phyloP scores from a whole-genome alignment of 2,113 vertebrate genomes.

The Phrynosoma platyrhinos region DNA sequence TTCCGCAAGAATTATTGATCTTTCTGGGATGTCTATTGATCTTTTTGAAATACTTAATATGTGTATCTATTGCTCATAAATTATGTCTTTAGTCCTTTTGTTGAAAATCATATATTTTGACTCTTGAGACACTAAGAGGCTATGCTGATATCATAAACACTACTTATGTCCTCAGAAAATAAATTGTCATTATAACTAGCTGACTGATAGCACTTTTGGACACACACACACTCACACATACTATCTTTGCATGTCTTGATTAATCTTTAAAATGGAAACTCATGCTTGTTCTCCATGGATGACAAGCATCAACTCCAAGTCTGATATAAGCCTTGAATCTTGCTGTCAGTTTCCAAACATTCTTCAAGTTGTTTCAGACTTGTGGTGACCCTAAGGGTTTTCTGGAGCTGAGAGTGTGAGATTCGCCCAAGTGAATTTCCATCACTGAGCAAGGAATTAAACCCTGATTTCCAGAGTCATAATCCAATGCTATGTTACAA shows the following conservation, averaged over 20 bases:
- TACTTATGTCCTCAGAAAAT: slow-evolving; percentile 9
- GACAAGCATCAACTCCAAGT: neutral
- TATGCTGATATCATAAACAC: slow-evolving; percentile 13
- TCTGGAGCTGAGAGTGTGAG: no score
- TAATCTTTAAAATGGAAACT: neutral
- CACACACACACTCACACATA: neutral
- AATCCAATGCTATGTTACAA: no score
- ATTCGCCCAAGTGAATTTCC: no score
- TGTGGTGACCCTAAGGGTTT: no score
- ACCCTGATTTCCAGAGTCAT: no score
- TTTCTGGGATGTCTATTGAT: slow-evolving; percentile 38
- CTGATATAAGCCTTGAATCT: neutral
- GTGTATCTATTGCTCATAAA: slow-evolving; percentile 40
- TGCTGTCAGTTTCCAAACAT: no score
- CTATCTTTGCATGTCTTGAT: neutral
- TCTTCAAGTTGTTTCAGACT: no score
- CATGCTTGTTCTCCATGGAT: neutral
- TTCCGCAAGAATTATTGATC: slow-evolving; percentile 48
- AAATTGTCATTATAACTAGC: slow-evolving; percentile 20
- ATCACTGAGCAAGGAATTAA: no score
- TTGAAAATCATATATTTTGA: slow-evolving; percentile 41
- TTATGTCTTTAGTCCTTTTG: slow-evolving; percentile 33
- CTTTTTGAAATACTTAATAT: slow-evolving; percentile 27
- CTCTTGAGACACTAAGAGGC: slow-evolving; percentile 22
- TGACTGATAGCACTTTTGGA: slow-evolving; percentile 18